Evolutionary conservation across 2,888 invertebrate species (phyloP).

Genomic region (Xanthia togata): DNA sequence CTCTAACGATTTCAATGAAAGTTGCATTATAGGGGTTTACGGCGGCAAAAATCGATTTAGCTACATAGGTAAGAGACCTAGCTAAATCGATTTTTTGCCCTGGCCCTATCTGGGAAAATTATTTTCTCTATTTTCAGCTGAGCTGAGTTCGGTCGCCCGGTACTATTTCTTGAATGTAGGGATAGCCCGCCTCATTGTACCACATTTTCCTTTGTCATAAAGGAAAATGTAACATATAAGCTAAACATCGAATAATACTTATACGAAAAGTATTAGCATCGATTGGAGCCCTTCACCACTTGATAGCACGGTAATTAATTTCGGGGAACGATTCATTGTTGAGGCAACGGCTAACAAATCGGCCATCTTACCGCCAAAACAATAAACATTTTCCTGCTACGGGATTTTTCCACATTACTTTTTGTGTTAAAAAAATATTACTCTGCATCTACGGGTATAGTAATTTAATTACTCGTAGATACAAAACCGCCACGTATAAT

Average conservation of each 20-base stretch:
- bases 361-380: constrained; percentile 13
- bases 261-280: constrained; percentile 16
- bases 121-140: too few species aligned
- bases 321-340: constrained; percentile 32
- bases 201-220: neutral
- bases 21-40: too few species aligned
- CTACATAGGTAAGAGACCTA: too few species aligned
- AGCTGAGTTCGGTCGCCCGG: too few species aligned
- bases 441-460: neutral
- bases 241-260: constrained; percentile 14
- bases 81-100: too few species aligned
- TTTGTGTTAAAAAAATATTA: neutral
- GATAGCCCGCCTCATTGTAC: neutral
- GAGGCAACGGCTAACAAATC: constrained; percentile 9
- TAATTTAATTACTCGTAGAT: too few species aligned
- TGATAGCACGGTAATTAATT: constrained; percentile 20
- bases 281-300: constrained; percentile 34
- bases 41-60: too few species aligned
- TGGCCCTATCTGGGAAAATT: too few species aligned
- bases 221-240: too few species aligned
- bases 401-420: neutral
- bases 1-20: too few species aligned
- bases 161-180: too few species aligned
- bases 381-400: constrained; percentile 13
- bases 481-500: neutral